phyloP scores from a whole-genome alignment of 2,113 vertebrate species.

The Brachyistius frenatus region DNA sequence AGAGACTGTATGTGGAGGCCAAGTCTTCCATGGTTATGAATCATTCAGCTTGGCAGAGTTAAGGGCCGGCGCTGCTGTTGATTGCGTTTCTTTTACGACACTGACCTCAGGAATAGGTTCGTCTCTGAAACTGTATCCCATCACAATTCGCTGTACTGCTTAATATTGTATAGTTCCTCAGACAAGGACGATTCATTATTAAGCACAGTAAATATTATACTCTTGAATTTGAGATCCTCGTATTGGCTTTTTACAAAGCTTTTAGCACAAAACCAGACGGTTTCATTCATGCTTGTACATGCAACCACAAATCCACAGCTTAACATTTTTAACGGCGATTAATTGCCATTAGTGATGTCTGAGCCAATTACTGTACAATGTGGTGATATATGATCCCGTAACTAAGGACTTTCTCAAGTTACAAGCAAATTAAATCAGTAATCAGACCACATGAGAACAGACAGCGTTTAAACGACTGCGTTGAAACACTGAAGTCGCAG shows the following conservation, averaged over 20 bases:
- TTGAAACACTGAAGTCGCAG: slow-evolving; percentile 4
- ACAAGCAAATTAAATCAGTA: slow-evolving; percentile 3
- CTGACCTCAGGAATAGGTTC: no score
- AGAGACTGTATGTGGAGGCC: slow-evolving; percentile 11
- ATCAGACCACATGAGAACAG: slow-evolving; percentile 15
- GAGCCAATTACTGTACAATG: background rate
- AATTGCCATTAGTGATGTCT: slow-evolving; percentile 7
- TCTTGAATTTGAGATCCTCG: slow-evolving; percentile 12
- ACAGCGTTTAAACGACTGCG: background rate
- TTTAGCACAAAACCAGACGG: background rate
- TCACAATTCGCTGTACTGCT: slow-evolving; percentile 11
- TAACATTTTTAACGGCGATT: slow-evolving; percentile 4
- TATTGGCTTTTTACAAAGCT: background rate
- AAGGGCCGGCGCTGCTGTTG: slow-evolving; percentile 7
- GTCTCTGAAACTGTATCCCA: slow-evolving; percentile 3
- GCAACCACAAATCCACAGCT: background rate
- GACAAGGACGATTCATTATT: slow-evolving; percentile 6
- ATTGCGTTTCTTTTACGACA: background rate
- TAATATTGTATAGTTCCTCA: slow-evolving; percentile 14
- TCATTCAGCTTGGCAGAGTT: slow-evolving; percentile 28
- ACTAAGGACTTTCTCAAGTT: background rate
- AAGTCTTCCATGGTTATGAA: slow-evolving; percentile 44
- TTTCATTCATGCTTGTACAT: background rate
- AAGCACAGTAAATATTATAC: background rate
- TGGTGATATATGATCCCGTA: background rate